Percentiles rank a stretch among this genome's conserved stretches.
Evolutionary conservation across 2,113 vertebrate species (phyloP).

Genomic region (Aspiorhynchus laticeps): DNA sequence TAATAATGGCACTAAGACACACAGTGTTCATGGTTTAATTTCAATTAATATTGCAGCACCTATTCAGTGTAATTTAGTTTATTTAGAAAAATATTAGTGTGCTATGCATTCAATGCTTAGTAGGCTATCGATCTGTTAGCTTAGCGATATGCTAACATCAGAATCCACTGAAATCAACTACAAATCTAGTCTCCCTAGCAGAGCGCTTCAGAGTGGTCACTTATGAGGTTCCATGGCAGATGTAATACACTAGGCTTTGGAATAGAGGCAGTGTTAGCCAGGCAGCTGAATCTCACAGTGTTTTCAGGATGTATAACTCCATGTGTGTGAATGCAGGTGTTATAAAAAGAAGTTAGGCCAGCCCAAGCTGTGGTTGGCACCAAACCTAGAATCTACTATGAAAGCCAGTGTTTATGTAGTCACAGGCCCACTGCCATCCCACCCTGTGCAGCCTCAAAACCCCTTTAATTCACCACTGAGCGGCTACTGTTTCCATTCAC

Average conservation of each 20-base stretch:
- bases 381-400: constrained; percentile 42
- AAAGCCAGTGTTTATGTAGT: constrained; percentile 50
- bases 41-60: neutral
- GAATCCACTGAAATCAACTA: neutral
- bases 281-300: constrained; percentile 17
- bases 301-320: constrained; percentile 15
- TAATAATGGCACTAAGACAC: neutral
- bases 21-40: neutral
- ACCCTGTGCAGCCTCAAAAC: fast-evolving
- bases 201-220: neutral
- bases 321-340: constrained; percentile 55
- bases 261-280: neutral
- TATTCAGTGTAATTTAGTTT: neutral
- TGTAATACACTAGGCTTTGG: neutral
- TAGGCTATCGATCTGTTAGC: neutral
- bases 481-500: constrained; percentile 36
- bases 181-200: neutral
- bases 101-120: neutral
- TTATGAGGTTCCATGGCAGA: neutral
- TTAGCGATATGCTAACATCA: constrained; percentile 8
- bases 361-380: constrained; percentile 53
- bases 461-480: neutral
- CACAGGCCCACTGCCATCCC: constrained; percentile 29
- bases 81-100: neutral
- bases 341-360: constrained; percentile 36